Conservation (phyloP, 1,140 invertebrate genomes). For the Camponotus vicinus region DNA sequence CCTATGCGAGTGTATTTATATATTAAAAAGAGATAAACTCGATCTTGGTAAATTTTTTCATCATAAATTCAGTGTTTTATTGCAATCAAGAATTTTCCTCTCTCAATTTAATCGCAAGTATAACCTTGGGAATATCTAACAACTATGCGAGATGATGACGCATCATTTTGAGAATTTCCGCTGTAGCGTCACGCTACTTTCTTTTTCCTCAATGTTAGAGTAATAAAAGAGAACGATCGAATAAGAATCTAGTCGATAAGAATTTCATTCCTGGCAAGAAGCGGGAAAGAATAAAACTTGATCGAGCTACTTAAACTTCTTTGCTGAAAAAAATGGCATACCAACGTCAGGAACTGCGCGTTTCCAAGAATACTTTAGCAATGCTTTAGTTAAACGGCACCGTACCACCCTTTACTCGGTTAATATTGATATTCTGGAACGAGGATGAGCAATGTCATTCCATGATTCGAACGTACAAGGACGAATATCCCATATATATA, state of each 20-base stretch:
- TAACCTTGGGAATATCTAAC: constrained; percentile 46
- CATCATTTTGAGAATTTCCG: constrained; percentile 48
- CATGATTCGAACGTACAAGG: not conserved
- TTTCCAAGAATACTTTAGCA: constrained; percentile 4
- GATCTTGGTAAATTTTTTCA: constrained; percentile 17
- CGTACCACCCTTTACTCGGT: not conserved
- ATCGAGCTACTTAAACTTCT: constrained; percentile 12
- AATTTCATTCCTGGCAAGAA: not conserved
- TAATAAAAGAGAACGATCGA: constrained; percentile 18
- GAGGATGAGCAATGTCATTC: constrained; percentile 1
- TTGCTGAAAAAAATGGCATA: not conserved
- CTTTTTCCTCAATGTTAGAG: constrained; percentile 17
- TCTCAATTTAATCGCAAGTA: constrained; percentile 33
- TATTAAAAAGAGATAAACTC: constrained; percentile 11
- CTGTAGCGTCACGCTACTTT: constrained; percentile 40
- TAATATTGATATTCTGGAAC: not conserved
- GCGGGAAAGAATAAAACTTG: not conserved
- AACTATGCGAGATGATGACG: constrained; percentile 46
- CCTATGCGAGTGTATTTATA: not conserved
- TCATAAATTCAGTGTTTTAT: not conserved
- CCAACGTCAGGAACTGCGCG: not conserved
- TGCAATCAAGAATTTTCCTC: constrained; percentile 31
- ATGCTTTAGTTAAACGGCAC: not conserved
- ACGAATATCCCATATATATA: not conserved
- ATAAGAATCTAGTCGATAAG: constrained; percentile 27